These are phyloP conservation scores for Ahaetulla prasina DNA, from an alignment of 2,113 vertebrate genomes.

Conservation along the genomic window DNA sequence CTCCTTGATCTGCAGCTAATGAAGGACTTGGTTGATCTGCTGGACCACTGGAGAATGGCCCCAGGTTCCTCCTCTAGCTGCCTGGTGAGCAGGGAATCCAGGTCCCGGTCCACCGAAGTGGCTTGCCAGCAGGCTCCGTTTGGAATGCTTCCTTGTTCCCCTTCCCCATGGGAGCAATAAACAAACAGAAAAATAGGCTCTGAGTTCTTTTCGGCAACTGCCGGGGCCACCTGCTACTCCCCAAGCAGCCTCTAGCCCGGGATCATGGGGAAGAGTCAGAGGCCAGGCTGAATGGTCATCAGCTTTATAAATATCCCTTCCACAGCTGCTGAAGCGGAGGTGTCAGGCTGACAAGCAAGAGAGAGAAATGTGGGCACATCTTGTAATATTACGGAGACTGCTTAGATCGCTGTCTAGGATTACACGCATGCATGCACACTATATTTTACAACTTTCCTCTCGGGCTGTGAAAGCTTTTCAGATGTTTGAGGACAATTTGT, in stretches of 20 bases:
- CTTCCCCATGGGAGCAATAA: constrained; percentile 32
- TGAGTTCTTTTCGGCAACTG: background rate
- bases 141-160: constrained; percentile 9
- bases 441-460: background rate
- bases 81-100: background rate
- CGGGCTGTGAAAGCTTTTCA: background rate
- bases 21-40: background rate
- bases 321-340: constrained; percentile 13
- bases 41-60: background rate
- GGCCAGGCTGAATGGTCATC: constrained; percentile 1
- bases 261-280: background rate
- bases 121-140: background rate
- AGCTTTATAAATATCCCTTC: constrained; percentile 29
- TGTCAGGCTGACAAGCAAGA: constrained; percentile 14
- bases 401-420: background rate
- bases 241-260: background rate
- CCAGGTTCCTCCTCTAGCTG: background rate
- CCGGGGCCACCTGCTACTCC: constrained; percentile 2
- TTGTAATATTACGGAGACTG: background rate
- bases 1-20: background rate
- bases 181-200: constrained; percentile 18
- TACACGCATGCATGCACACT: background rate
- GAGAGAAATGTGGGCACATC: constrained; percentile 21
- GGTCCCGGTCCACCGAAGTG: background rate
- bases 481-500: background rate